Conservation (phyloP, 2,888 invertebrate species). For the Mesochorus sp. region DNA sequence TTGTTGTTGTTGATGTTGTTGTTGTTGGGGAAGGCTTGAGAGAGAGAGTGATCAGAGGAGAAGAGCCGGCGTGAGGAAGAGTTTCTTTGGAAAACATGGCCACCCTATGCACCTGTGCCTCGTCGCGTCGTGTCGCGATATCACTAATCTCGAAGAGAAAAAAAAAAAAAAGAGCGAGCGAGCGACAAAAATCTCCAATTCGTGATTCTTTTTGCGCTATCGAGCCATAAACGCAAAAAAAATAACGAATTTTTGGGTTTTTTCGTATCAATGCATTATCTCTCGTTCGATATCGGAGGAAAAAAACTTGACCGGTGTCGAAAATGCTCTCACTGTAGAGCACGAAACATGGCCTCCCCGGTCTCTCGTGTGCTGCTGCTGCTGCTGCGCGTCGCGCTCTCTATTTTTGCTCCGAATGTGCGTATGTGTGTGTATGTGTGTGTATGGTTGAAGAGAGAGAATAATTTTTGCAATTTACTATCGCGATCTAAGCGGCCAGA, state of each 20-base stretch:
- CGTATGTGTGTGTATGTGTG: too few relatives aligned
- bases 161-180: constrained; percentile 1
- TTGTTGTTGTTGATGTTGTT: too few relatives aligned
- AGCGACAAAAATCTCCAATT: neutral
- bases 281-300: too few relatives aligned
- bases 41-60: neutral
- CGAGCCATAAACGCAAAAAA: neutral
- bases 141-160: constrained; percentile 21
- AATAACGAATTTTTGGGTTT: neutral
- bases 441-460: too few relatives aligned
- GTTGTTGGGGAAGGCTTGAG: constrained; percentile 14
- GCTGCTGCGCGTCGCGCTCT: constrained; percentile 41
- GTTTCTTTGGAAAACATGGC: constrained; percentile 48
- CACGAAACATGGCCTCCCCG: constrained; percentile 56
- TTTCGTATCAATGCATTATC: too few relatives aligned
- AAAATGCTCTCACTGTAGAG: constrained; percentile 28
- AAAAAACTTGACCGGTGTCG: constrained; percentile 26
- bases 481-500: neutral
- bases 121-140: constrained; percentile 32
- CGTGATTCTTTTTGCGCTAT: neutral
- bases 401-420: constrained; percentile 13
- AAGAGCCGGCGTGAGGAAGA: constrained; percentile 34
- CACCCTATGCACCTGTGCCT: constrained; percentile 47
- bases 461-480: neutral
- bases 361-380: constrained; percentile 30